Base-by-base conservation (phyloP, 2,113 vertebrate genomes). In the Jaculus jaculus region DNA sequence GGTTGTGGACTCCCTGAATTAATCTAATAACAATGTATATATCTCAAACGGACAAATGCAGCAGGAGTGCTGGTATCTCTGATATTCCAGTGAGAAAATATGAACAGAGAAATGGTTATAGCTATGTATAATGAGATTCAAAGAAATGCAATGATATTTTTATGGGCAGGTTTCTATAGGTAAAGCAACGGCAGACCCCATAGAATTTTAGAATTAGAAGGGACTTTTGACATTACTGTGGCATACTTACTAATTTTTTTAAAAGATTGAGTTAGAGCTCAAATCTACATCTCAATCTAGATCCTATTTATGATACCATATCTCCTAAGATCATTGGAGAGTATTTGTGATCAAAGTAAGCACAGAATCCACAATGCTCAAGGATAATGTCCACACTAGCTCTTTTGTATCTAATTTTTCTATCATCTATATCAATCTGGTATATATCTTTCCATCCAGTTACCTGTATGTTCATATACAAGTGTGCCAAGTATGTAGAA, bases 21-120 rank as follows among this genome's bases (percentile, higher is more conserved):
- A 89, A 68, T 63, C 23, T 89, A 73, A 72, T 61, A 89, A 42
- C 71, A 85, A 82, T 12, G 11, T 34, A 32, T 73, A 10, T 81
- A 42, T 74, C 95, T 93, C 74, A 88, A 71, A 92, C 37, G 60
- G n/a, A 34, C 4, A 82, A 78, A 60, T 81, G 10, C 37, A 75
- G 61, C 34, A 68, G 28, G 23, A 80, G 63, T 28, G 26, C 42
- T 39, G 21, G 61, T 1, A 10, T n/a, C 4, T 30, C n/a, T 86
- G 39, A 89, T 68, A 82, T 28, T 2, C 61, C 61, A 81, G 28
- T 65, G 74, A 85, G 39, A 65, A 32, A 60, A 30, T 5, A 21
- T 72, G 47, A 61, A 21, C 24, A 42, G 11, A 3, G 30, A 7
- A 26, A 69, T 78, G 16, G 51, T 32, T 34, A 54, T 0, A 95